Percentiles rank a stretch among this genome's conserved stretches.
phyloP scores from a whole-genome alignment of 2,888 invertebrate genomes.

The Lapara coniferarum region DNA sequence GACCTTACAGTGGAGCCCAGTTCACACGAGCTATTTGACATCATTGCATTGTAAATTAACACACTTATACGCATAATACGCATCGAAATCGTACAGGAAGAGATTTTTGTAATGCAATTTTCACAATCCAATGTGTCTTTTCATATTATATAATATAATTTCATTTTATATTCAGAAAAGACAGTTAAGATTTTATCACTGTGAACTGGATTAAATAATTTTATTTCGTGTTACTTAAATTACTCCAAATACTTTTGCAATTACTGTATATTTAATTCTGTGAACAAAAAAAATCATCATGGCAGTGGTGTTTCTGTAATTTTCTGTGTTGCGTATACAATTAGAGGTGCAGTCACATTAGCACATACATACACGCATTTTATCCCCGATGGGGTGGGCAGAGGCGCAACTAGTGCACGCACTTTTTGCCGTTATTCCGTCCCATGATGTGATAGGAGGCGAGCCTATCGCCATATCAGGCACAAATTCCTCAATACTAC shows the following conservation, averaged over 20 bases:
- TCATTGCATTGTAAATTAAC: slow-evolving; percentile 42
- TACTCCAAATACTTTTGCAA: slow-evolving; percentile 5
- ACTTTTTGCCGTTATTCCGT: no score
- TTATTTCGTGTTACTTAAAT: slow-evolving; percentile 15
- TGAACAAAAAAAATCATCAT: not conserved
- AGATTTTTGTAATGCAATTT: slow-evolving; percentile 34
- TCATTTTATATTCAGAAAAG: slow-evolving; percentile 2
- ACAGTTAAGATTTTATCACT: slow-evolving; percentile 25
- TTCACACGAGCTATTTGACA: slow-evolving; percentile 47
- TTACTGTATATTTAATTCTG: not conserved
- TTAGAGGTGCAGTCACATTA: not conserved
- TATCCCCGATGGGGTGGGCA: no score
- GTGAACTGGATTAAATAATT: slow-evolving; percentile 30
- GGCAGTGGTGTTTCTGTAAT: not conserved
- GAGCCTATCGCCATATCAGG: no score
- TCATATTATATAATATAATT: slow-evolving; percentile 14
- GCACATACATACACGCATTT: no score
- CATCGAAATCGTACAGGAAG: slow-evolving; percentile 26
- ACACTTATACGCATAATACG: slow-evolving; percentile 37
- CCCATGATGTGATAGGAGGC: no score
- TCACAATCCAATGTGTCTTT: slow-evolving; percentile 11
- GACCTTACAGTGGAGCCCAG: slow-evolving; percentile 43
- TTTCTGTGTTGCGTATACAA: not conserved
- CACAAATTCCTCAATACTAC: no score
- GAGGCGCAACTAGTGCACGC: no score